Base-by-base conservation (phyloP, 2,888 invertebrate genomes). In the Allygus modestus region DNA sequence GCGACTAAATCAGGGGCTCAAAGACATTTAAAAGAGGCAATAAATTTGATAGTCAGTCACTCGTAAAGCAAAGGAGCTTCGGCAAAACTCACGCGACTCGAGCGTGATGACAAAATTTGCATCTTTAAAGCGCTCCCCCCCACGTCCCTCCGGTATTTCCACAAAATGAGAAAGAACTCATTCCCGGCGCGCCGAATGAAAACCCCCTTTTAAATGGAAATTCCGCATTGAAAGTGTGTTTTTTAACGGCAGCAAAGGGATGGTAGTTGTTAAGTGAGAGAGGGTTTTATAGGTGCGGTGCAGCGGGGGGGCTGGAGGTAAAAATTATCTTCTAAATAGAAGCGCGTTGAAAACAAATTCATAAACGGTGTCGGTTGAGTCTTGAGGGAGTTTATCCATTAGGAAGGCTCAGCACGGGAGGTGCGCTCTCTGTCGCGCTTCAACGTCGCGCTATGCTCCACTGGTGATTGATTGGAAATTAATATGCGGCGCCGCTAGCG, bases 151-250 rank as follows among this genome's bases (percentile, higher is more conserved):
- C 84, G 75, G 75, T 77, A 77, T 77, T 77, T 77, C 88, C 89
- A 88, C 89, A 88, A 89, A 88, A 89, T 89, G 89, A 89, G 85
- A 85, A 86, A 85, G 85, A 84, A 84, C 84, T 86, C 86, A 85
- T 85, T 85, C 85, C 84, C 71, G 26, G 82, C 41, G 46, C 41
- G 79, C 79, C 31, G 83, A 84, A 77, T 82, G 84, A 86, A 85
- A 85, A 86, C 73, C 75, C 75, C 75, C 75, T 77, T 77, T 77
- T 77, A 77, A 77, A 77, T 77, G 75, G 75, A 77, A 77, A 77
- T 77, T 77, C 75, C 75, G 46, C 46, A 77, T 77, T 77, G 75
- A 77, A 77, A 77, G 75, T 77, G 75, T 77, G 75, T 77, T 77
- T 77, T 51, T 71, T 77, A 77, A 43, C 75, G 75, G 75, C 75